Conservation (phyloP, 2,888 invertebrate species). For the Cyclophora punctaria region DNA sequence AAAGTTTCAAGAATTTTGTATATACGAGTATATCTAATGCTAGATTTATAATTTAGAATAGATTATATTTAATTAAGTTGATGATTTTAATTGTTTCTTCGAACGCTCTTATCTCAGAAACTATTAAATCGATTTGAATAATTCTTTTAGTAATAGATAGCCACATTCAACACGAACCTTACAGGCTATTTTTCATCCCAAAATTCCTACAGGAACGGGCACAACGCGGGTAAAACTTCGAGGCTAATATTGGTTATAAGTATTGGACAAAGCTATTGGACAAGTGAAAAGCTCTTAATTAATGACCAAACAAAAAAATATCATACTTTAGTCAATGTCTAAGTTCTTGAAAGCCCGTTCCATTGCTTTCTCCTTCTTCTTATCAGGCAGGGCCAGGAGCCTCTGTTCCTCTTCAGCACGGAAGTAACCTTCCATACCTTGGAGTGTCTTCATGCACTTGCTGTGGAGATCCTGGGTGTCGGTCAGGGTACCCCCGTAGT, state of each 20-base stretch:
- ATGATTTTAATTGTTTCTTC: not conserved
- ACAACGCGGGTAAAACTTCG: not conserved
- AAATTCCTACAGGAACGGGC: no score
- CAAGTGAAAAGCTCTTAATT: not conserved
- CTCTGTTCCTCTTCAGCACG: constrained; percentile 60
- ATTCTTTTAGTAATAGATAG: no score
- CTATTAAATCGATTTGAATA: no score
- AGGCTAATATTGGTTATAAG: not conserved
- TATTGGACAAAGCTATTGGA: not conserved
- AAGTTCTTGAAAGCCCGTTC: constrained; percentile 82
- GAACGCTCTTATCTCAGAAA: not conserved
- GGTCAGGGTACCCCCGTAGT: constrained; percentile 77
- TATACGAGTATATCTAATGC: no score
- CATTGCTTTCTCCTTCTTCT: constrained; percentile 70
- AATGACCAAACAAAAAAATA: not conserved
- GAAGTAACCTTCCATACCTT: constrained; percentile 50
- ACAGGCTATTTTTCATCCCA: no score
- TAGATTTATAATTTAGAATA: no score
- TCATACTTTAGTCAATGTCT: constrained; percentile 76
- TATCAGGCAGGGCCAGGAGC: constrained; percentile 50
- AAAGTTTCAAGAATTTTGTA: no score
- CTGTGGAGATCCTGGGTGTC: constrained; percentile 61
- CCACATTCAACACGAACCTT: no score
- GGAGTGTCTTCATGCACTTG: constrained; percentile 53
- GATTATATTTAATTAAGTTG: no score